A percentile compares a stretch with the other conserved stretches of the same genome.
Conservation (phyloP, 30 jellyfish, hydroid and myxozoan genomes). For the Aurelia aurita complex sp. Pacific region DNA sequence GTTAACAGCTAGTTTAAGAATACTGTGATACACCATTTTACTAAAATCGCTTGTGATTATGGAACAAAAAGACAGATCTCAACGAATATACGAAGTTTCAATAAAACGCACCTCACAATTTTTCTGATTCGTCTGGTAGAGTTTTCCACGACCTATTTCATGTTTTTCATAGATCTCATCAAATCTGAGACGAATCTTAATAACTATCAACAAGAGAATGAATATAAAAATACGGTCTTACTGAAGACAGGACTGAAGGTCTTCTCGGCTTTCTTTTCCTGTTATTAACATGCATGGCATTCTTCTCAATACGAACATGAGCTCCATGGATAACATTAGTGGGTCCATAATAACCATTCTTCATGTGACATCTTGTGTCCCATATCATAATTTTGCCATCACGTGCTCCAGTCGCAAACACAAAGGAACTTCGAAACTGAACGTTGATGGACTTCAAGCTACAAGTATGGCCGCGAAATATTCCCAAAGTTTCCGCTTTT, state of each 20-base stretch:
- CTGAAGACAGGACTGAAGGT: slow-evolving; percentile 64
- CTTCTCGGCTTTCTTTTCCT: slow-evolving; percentile 67
- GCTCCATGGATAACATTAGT: slow-evolving; percentile 81
- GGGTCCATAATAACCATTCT: slow-evolving; percentile 89
- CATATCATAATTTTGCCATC: slow-evolving; percentile 98
- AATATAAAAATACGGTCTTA: neutral
- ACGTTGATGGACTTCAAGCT: slow-evolving; percentile 87
- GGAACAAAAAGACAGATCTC: neutral
- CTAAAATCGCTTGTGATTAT: no score
- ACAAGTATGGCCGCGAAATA: slow-evolving; percentile 96
- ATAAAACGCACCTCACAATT: neutral
- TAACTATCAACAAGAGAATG: neutral
- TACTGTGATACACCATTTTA: no score
- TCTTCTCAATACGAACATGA: slow-evolving; percentile 62
- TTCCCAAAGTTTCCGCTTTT: slow-evolving; percentile 91
- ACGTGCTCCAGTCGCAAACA: slow-evolving; percentile 99
- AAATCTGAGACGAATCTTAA: no score
- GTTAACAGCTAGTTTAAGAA: no score
- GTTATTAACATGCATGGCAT: slow-evolving; percentile 54
- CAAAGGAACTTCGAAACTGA: slow-evolving; percentile 67
- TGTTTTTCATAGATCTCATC: no score
- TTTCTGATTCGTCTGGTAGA: neutral
- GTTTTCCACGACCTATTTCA: no score
- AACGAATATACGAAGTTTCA: neutral
- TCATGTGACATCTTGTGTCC: slow-evolving; percentile 97